Evolutionary conservation across 2,797 vertebrate species (phyloP).

Genomic region (Aselliscus stoliczkanus): DNA sequence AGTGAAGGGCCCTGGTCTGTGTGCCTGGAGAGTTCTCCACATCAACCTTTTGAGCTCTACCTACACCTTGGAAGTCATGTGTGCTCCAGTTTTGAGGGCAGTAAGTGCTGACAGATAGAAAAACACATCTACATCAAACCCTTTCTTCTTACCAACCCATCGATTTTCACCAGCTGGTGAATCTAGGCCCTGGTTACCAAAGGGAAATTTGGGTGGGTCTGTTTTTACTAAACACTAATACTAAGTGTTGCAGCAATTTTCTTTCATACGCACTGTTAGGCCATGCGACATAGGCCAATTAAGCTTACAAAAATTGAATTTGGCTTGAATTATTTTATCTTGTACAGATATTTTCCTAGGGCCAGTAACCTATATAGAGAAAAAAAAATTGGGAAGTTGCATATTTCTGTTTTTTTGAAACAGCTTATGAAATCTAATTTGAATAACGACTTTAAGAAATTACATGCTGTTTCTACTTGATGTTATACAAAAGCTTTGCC

Average conservation of each 20-base stretch:
- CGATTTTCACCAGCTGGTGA: background rate
- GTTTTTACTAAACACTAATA: background rate
- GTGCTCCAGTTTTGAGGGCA: background rate
- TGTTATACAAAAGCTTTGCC: slow-evolving; percentile 35
- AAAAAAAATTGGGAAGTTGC: background rate
- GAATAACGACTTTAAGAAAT: slow-evolving; percentile 38
- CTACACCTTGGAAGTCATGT: background rate
- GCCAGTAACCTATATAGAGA: background rate
- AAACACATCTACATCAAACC: background rate
- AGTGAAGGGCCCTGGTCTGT: background rate
- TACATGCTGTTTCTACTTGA: slow-evolving; percentile 34
- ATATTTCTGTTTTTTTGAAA: background rate
- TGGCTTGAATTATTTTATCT: slow-evolving; percentile 16
- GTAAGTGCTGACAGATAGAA: background rate
- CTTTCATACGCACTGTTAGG: background rate
- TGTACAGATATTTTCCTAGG: background rate
- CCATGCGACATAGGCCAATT: background rate
- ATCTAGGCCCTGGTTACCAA: background rate
- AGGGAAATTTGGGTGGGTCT: background rate
- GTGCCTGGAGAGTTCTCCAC: background rate
- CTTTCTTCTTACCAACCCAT: background rate
- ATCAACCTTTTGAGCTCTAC: background rate
- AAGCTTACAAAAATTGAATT: slow-evolving; percentile 10
- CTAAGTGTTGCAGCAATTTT: background rate
- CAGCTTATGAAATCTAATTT: slow-evolving; percentile 38